Percentiles rank a stretch among this genome's conserved stretches.
These are phyloP conservation scores for Archivesica marissinica DNA, from an alignment of 1,140 invertebrate species.

Conservation along the genomic window DNA sequence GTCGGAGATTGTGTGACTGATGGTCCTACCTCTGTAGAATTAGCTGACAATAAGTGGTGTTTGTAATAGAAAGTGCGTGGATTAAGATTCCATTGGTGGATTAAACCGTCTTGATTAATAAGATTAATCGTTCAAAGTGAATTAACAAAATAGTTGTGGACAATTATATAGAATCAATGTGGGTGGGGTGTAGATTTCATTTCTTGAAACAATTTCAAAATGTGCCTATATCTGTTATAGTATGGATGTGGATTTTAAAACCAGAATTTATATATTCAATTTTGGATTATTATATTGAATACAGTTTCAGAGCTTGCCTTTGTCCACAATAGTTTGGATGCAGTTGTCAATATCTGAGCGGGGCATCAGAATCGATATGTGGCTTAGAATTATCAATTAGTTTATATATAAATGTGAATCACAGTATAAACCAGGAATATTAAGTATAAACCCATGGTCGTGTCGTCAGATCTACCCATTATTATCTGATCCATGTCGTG, in stretches of 20 bases:
- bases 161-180: neutral
- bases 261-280: too few species aligned
- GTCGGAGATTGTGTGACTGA: constrained; percentile 18
- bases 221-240: neutral
- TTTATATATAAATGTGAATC: too few species aligned
- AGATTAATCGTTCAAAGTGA: neutral
- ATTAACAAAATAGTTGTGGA: constrained; percentile 12
- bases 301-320: too few species aligned
- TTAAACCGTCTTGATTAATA: neutral
- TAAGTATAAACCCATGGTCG: too few species aligned
- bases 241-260: neutral
- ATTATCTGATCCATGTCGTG: too few species aligned
- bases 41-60: neutral
- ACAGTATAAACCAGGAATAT: too few species aligned
- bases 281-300: too few species aligned
- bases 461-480: too few species aligned
- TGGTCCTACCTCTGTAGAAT: neutral
- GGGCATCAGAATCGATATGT: too few species aligned
- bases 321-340: too few species aligned
- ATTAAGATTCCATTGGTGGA: neutral
- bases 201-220: neutral
- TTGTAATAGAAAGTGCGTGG: neutral
- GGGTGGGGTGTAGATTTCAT: neutral
- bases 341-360: too few species aligned
- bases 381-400: too few species aligned